Conservation (phyloP, 2,797 vertebrate genomes). For the Monodelphis domestica region DNA sequence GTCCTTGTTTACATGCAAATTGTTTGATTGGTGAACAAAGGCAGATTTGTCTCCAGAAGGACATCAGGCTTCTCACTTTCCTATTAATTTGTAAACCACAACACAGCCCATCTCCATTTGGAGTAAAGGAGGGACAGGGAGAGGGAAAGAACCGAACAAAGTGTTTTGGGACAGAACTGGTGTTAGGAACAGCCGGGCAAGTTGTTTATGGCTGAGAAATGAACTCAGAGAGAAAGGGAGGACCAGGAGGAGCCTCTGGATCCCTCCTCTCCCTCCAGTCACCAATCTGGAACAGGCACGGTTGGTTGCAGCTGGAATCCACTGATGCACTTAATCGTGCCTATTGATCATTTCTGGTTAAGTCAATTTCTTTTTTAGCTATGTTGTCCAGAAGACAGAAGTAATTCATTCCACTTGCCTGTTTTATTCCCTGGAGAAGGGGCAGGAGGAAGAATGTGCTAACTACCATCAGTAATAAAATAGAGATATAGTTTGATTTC, state of each 20-base stretch:
- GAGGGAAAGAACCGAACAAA: not conserved
- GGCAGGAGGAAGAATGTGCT: not conserved
- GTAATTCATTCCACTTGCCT: not conserved
- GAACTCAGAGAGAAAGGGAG: not conserved
- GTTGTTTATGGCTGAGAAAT: not conserved
- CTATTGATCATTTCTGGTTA: not conserved
- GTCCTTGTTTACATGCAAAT: not conserved
- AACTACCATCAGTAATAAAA: not conserved
- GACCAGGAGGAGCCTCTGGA: not conserved
- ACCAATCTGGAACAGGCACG: not conserved
- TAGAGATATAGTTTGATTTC: not conserved
- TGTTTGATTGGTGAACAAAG: not conserved
- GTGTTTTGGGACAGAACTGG: not conserved
- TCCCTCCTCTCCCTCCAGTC: not conserved
- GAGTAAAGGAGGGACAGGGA: not conserved
- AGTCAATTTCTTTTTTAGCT: not conserved
- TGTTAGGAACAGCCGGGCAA: not conserved
- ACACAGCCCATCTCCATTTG: not conserved
- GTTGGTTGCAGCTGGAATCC: not conserved
- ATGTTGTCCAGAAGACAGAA: not conserved
- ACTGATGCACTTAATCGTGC: not conserved
- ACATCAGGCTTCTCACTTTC: not conserved
- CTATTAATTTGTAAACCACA: not conserved
- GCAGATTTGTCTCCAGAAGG: not conserved
- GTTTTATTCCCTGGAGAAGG: not conserved